These are phyloP conservation scores for Hydrocynus forskahlii DNA, from an alignment of 2,797 vertebrate species.

Conservation along the genomic window DNA sequence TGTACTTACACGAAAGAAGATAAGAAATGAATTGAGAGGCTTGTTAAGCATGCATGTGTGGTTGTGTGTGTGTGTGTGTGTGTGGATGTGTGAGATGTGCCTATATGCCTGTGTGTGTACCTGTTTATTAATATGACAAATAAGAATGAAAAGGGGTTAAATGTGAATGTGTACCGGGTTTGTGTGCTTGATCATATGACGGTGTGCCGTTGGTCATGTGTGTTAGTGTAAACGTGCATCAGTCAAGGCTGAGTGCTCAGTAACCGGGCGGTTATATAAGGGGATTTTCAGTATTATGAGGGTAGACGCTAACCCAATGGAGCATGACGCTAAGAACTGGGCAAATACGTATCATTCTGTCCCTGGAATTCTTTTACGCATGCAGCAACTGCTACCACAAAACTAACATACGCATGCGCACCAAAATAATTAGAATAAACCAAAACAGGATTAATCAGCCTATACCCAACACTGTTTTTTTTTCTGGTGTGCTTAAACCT, in stretches of 20 bases:
- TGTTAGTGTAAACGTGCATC: not conserved
- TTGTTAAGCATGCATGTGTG: not conserved
- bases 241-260: not conserved
- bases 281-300: slow-evolving; percentile 46
- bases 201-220: not conserved
- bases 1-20: not conserved
- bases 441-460: too few species aligned
- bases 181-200: not conserved
- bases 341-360: not conserved
- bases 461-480: too few species aligned
- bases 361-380: not conserved
- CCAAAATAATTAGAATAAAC: too few species aligned
- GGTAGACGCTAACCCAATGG: not conserved
- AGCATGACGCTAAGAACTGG: not conserved
- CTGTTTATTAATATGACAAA: too few species aligned
- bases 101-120: not conserved
- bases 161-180: not conserved
- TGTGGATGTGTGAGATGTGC: not conserved
- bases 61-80: not conserved
- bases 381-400: not conserved
- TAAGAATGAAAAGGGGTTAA: too few species aligned
- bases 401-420: not conserved
- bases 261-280: slow-evolving; percentile 32
- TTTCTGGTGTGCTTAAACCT: too few species aligned
- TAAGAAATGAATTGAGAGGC: not conserved